Evolutionary conservation across 2,888 invertebrate species (phyloP), one percentile per base, ranked within the genome.

Genomic region (Drosophila bunnanda): DNA sequence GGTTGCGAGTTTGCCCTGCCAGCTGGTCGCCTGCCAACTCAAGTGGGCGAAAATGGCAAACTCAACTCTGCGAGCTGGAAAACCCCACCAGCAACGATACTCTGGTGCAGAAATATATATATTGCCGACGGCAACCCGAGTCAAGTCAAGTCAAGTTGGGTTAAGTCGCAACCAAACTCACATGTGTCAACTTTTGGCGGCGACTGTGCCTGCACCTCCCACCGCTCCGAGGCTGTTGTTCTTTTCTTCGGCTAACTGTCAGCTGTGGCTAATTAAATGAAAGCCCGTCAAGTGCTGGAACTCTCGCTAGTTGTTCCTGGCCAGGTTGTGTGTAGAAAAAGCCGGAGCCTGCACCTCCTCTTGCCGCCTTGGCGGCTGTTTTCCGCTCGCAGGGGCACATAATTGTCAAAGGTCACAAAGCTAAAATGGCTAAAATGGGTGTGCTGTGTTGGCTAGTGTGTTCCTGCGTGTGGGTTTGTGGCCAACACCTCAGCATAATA

Each of bases 241-340:
- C 82, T 76, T 76, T 84, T 84, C 84, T 84, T 80, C 65, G 77
- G 78, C 79, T 76, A 84, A 84, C 84, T 84, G 84, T 84, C 84
- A 84, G 82, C 84, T 84, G 87, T 84, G 84, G 87, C 84, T 84
- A 84, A 84, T 84, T 84, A 84, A 84, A 84, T 84, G 80, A 84
- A 84, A 83, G 84, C 75, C 76, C 55, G 52, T 67, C 78, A 84
- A 84, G 84, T 86, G 84, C 84, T 83, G 81, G 67, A 75, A 73
- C 79, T 82, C 80, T 82, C 77, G 83, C 86, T 80, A 86, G 80
- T 76, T 65, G 48, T 41, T 70, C 55, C 41, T 25, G 39, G 43
- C 32, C 20, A 52, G 34, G 53, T 59, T 72, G 79, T 65, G 64
- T 80, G 80, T 58, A 56, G 60, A 36, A 36, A 30, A 9, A 28